Percentiles rank a stretch among this genome's conserved stretches.
These are phyloP conservation scores for Limenitis camilla DNA, from an alignment of 2,888 invertebrate genomes.

Conservation along the genomic window DNA sequence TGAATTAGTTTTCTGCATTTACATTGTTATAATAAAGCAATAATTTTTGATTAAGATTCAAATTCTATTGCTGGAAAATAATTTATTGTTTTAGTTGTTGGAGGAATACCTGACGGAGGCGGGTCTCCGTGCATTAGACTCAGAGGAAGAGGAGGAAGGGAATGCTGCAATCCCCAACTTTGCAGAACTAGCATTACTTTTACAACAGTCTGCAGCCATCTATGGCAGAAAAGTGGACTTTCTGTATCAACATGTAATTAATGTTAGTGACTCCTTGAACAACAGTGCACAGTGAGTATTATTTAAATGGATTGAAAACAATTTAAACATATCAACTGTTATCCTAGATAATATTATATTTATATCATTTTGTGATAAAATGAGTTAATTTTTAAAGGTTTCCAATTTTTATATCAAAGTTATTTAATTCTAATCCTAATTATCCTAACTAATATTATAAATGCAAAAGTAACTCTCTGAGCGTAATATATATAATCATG, in stretches of 20 bases:
- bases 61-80: not conserved
- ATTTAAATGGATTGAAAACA: too few species aligned
- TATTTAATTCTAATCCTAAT: too few species aligned
- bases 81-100: conserved; percentile 54
- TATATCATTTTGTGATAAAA: too few species aligned
- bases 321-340: too few species aligned
- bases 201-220: conserved; percentile 82
- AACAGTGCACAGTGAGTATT: conserved; percentile 36
- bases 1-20: not conserved
- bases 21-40: not conserved
- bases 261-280: conserved; percentile 50
- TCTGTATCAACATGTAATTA: conserved; percentile 58
- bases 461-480: too few species aligned
- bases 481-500: too few species aligned
- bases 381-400: too few species aligned
- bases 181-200: conserved; percentile 83
- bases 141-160: conserved; percentile 28
- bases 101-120: conserved; percentile 74
- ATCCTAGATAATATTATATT: too few species aligned
- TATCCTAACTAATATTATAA: too few species aligned
- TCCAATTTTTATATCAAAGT: too few species aligned
- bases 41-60: not conserved
- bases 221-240: conserved; percentile 84
- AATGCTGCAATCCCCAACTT: conserved; percentile 72
- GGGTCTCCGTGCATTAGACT: conserved; percentile 51